Evolutionary conservation across 2,797 vertebrate genomes (phyloP), one percentile per base, ranked within the genome.

Genomic region (Sebastes kiyomatsui): DNA sequence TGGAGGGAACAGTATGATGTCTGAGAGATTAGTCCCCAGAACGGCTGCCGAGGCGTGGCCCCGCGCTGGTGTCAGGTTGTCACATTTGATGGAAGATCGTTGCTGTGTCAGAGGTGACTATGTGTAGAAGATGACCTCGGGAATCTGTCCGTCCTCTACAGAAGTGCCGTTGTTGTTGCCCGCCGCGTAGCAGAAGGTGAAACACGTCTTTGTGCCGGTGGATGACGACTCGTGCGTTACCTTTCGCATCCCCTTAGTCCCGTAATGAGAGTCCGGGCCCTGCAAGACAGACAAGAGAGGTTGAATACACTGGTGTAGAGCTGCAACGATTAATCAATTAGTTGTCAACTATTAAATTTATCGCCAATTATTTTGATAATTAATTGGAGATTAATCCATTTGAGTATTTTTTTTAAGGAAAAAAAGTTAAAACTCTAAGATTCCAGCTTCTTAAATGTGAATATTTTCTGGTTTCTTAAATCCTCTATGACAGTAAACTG

Each of bases 101-200:
- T 54, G 81, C 7, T 18, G 35, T 49, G 70, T 78, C 74, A 66
- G 73, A 82, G 82, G 83, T 68, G 88, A 93, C 93, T 97, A 99
- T 92, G 97, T 99, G 92, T 99, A 99, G 95, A 99, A 99, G 94
- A 99, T 99, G 91, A 99, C 98, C 95, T 99, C 98, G 13, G 98
- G 98, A 91, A 99, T 99, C 88, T 99, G 98, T 93, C 98, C 98
- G 61, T 99, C 98, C 95, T 99, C 98, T 92, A 99, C 97, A 0
- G 98, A 99, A 56, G 98, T 99, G 88, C 98, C 98, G 6, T 99
- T 99, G 87, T 99, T 99, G 94, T 99, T 99, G 87, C 98, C 98
- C 0, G 98, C 97, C 7, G 98, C 98, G 80, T 98, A 98, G 93
- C 97, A 99, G 94, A 99, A 99, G 82, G 97, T 97, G 95, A 99